Evolutionary conservation across 2,113 vertebrate species (phyloP).

Genomic region (Oncorhynchus keta): DNA sequence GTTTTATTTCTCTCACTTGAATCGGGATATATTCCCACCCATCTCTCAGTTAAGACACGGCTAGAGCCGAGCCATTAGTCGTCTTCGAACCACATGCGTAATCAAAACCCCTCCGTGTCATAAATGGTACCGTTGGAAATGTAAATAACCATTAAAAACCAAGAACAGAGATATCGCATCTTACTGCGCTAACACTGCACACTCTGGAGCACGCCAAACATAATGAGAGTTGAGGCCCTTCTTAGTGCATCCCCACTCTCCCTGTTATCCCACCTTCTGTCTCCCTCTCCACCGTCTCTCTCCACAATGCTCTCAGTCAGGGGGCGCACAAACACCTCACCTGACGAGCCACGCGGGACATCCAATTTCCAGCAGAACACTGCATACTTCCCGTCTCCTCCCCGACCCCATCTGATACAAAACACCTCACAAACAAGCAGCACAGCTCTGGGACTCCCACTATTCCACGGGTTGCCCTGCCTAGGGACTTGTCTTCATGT

Average conservation of each 20-base stretch:
- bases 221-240: not conserved
- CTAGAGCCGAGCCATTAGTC: conserved; percentile 15
- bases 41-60: conserved; percentile 25
- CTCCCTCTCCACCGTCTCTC: not conserved
- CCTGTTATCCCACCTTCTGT: not conserved
- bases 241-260: not conserved
- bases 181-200: not conserved
- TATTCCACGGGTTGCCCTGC: conserved; percentile 11
- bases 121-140: conserved; percentile 34
- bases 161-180: not conserved
- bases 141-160: conserved; percentile 47
- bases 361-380: conserved; percentile 32
- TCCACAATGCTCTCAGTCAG: not conserved
- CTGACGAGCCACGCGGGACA: conserved; percentile 24
- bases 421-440: conserved; percentile 25
- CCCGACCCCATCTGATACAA: conserved; percentile 12
- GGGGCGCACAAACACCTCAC: conserved; percentile 4
- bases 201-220: not conserved
- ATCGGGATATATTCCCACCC: conserved; percentile 24
- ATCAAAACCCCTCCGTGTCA: conserved; percentile 39
- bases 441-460: conserved; percentile 12
- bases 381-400: not conserved
- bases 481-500: conserved; percentile 31
- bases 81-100: conserved; percentile 39
- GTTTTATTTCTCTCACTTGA: no score